These are phyloP conservation scores for Drosophila bocki DNA, from an alignment of 1,140 invertebrate genomes.

Conservation along the genomic window DNA sequence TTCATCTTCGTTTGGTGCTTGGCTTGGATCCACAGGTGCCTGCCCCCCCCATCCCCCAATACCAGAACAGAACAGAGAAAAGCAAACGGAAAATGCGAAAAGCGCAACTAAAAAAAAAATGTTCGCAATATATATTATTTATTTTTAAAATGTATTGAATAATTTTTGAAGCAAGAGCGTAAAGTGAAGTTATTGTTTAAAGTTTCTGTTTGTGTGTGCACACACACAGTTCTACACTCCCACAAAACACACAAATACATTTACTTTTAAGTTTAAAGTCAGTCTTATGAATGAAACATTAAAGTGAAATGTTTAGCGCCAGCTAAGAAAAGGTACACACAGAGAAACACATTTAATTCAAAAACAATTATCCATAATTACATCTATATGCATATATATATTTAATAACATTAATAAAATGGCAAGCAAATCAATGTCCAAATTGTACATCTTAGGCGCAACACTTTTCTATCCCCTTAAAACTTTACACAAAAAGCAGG, in stretches of 20 bases:
- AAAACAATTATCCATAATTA: constrained; percentile 48
- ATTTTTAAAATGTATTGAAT: constrained; percentile 71
- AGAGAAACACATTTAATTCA: constrained; percentile 33
- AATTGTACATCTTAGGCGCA: constrained; percentile 58
- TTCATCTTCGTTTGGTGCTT: constrained; percentile 33
- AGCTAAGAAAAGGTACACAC: constrained; percentile 47
- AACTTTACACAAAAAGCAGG: not conserved
- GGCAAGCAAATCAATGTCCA: constrained; percentile 62
- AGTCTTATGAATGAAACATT: constrained; percentile 77
- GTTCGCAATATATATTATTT: constrained; percentile 70
- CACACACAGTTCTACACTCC: constrained; percentile 3
- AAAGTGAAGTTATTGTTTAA: constrained; percentile 35
- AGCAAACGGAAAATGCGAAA: constrained; percentile 16
- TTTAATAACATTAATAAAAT: constrained; percentile 73
- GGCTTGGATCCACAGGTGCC: constrained; percentile 34
- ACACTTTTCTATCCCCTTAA: constrained; percentile 45
- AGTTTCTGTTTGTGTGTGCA: constrained; percentile 19
- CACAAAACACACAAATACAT: constrained; percentile 42
- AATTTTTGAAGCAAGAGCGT: constrained; percentile 58
- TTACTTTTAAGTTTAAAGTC: constrained; percentile 69
- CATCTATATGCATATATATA: constrained; percentile 68
- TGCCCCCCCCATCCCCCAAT: not conserved
- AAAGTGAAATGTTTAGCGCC: constrained; percentile 65
- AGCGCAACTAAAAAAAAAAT: constrained; percentile 6
- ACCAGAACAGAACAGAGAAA: constrained; percentile 29